Conservation (phyloP, 2,113 vertebrate species). For the Apeltes quadracus region DNA sequence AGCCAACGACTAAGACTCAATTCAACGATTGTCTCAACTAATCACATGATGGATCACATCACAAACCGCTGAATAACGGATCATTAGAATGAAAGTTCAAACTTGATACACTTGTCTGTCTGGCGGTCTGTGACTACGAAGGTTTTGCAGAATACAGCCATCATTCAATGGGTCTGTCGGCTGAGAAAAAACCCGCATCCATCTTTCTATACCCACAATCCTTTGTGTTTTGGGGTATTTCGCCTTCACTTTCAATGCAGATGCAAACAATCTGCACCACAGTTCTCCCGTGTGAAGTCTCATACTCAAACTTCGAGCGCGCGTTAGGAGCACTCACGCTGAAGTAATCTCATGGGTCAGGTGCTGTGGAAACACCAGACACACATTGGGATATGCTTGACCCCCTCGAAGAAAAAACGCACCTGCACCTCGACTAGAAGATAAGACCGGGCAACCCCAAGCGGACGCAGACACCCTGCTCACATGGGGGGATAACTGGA, state of each 20-base stretch:
- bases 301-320: background rate
- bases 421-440: constrained; percentile 40
- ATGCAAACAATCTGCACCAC: background rate
- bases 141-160: background rate
- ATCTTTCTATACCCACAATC: background rate
- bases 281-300: background rate
- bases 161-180: too few species aligned
- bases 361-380: constrained; percentile 40
- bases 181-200: background rate
- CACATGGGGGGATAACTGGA: constrained; percentile 40
- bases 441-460: constrained; percentile 39
- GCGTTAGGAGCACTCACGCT: background rate
- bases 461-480: constrained; percentile 25
- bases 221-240: constrained; percentile 1
- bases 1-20: background rate
- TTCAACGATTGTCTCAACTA: too few species aligned
- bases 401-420: constrained; percentile 30
- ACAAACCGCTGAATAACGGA: background rate
- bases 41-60: background rate
- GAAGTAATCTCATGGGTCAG: constrained; percentile 29
- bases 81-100: background rate
- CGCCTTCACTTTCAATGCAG: background rate
- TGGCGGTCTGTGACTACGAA: background rate
- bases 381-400: constrained; percentile 1
- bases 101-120: background rate